These are phyloP conservation scores for Rosalia funebris DNA, from an alignment of 2,888 invertebrate genomes.

Conservation along the genomic window DNA sequence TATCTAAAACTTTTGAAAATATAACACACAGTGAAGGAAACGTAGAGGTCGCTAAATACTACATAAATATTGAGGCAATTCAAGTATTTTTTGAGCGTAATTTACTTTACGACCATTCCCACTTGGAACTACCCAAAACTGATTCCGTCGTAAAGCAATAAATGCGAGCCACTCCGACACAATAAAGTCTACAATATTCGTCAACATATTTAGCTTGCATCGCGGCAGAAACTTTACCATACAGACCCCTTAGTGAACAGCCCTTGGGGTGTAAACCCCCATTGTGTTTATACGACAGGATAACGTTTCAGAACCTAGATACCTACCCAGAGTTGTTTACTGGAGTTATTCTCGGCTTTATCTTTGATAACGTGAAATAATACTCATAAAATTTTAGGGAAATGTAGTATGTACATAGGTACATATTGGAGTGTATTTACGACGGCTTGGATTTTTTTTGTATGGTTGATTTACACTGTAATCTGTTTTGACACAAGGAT, in stretches of 20 bases:
- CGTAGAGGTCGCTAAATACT: no score
- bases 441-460: no score
- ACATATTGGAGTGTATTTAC: no score
- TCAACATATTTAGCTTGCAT: constrained; percentile 2
- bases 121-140: background rate
- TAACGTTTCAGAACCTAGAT: constrained; percentile 2
- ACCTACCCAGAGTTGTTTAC: constrained; percentile 11
- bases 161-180: background rate
- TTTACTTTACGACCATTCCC: background rate
- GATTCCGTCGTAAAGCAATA: constrained; percentile 2
- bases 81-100: no score
- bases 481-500: background rate
- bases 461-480: no score
- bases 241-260: background rate
- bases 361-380: no score
- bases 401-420: no score
- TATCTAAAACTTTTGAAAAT: no score
- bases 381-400: no score
- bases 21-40: no score
- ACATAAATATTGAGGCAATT: no score
- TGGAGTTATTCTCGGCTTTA: background rate
- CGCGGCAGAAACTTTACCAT: constrained; percentile 9
- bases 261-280: constrained; percentile 8
- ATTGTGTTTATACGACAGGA: constrained; percentile 9
- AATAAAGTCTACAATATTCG: constrained; percentile 17